These are phyloP conservation scores for Temnothorax curvispinosus DNA, from an alignment of 1,140 invertebrate genomes.

Conservation along the genomic window DNA sequence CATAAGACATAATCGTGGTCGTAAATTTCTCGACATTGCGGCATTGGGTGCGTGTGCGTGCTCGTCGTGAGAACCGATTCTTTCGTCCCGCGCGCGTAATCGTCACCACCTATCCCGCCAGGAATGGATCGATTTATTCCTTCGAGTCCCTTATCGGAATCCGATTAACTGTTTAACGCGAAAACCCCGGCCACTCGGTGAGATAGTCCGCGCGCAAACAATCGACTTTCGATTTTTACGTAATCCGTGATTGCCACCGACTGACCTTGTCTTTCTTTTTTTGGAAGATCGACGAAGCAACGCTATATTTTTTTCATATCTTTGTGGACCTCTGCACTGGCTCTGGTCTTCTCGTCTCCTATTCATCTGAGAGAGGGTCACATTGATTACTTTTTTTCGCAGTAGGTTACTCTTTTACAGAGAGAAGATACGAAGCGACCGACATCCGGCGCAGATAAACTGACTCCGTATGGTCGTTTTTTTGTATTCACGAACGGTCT, in stretches of 20 bases:
- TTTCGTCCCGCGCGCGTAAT: neutral
- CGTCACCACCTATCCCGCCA: neutral
- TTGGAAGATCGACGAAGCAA: neutral
- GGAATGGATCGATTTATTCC: neutral
- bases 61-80: constrained; percentile 3
- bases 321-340: constrained; percentile 48
- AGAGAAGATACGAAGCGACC: constrained; percentile 13
- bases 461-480: neutral
- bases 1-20: constrained; percentile 20
- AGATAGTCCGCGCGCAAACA: neutral
- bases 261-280: constrained; percentile 19
- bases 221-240: constrained; percentile 38
- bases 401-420: neutral
- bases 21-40: constrained; percentile 28
- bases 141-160: neutral
- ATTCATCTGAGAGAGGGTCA: constrained; percentile 47
- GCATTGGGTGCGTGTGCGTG: neutral
- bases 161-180: neutral
- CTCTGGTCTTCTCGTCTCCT: constrained; percentile 4
- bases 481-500: constrained; percentile 4
- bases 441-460: constrained; percentile 45
- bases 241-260: constrained; percentile 41
- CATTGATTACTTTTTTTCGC: constrained; percentile 36
- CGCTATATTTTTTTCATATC: constrained; percentile 46
- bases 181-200: neutral